These are phyloP conservation scores for Galaxias olidus DNA, from an alignment of 2,797 vertebrate genomes.

Conservation along the genomic window DNA sequence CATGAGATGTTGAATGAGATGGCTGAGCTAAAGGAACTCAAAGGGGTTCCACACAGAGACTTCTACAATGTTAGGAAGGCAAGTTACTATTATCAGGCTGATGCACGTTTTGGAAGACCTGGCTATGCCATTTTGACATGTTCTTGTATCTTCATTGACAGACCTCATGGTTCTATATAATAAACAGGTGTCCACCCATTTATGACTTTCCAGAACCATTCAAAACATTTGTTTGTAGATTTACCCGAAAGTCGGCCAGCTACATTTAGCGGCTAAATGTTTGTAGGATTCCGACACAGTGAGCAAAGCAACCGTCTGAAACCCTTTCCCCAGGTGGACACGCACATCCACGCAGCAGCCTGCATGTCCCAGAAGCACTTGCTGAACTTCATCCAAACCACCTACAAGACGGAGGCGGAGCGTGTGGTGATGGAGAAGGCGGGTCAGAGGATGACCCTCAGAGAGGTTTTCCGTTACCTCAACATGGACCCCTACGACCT, in stretches of 20 bases:
- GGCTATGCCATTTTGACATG: neutral
- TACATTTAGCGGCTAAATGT: too few relatives aligned
- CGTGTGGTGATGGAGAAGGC: slow-evolving; percentile 84
- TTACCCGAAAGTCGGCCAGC: too few relatives aligned
- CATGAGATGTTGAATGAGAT: slow-evolving; percentile 98
- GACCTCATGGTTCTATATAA: neutral
- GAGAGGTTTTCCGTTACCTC: slow-evolving; percentile 87
- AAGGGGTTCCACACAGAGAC: slow-evolving; percentile 92
- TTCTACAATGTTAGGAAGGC: slow-evolving; percentile 99
- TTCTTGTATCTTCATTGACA: neutral
- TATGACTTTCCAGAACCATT: too few relatives aligned
- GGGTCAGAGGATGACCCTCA: slow-evolving; percentile 84
- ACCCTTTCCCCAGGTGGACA: slow-evolving; percentile 85
- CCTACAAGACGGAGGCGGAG: slow-evolving; percentile 83
- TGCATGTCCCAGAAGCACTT: slow-evolving; percentile 99
- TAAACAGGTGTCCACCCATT: neutral
- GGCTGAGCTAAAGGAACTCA: slow-evolving; percentile 94
- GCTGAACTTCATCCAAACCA: slow-evolving; percentile 91
- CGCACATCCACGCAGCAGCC: slow-evolving; percentile 95
- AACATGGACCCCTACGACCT: slow-evolving; percentile 96
- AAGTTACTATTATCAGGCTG: too few relatives aligned
- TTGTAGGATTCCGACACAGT: too few relatives aligned
- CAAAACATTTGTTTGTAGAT: too few relatives aligned
- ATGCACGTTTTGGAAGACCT: too few relatives aligned
- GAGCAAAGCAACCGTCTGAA: too few relatives aligned